Conservation (phyloP, 1,140 invertebrate species). For the Dendrolimus kikuchii region DNA sequence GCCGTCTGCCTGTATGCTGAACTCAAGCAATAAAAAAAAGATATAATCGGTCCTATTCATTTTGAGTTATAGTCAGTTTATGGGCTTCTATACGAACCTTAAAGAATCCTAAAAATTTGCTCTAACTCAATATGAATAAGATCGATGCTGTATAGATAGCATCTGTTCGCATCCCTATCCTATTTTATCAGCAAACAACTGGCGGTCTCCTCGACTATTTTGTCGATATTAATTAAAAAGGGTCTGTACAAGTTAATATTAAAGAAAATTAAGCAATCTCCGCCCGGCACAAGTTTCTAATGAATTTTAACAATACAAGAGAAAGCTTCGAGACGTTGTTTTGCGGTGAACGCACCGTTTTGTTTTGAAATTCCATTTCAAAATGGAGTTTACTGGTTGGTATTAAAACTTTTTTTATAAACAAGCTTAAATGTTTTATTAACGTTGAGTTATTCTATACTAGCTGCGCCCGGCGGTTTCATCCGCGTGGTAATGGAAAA, state of each 20-base stretch:
- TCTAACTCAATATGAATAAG: constrained; percentile 3
- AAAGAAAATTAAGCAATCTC: constrained; percentile 71
- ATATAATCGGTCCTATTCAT: not conserved
- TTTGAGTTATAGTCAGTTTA: not conserved
- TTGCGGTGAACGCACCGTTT: constrained; percentile 8
- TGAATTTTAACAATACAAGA: constrained; percentile 58
- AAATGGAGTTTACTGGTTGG: too few species aligned
- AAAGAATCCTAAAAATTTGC: too few species aligned
- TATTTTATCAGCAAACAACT: constrained; percentile 44
- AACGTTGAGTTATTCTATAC: too few species aligned
- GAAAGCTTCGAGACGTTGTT: constrained; percentile 12
- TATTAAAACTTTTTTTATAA: too few species aligned
- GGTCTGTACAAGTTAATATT: constrained; percentile 67
- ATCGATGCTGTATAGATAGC: constrained; percentile 4
- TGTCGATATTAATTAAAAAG: constrained; percentile 72
- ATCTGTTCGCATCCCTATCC: constrained; percentile 32
- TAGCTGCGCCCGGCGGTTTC: too few species aligned
- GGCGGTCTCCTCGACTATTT: constrained; percentile 61
- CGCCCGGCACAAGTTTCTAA: constrained; percentile 43
- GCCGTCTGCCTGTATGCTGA: too few species aligned
- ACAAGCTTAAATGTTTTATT: too few species aligned
- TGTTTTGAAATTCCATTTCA: not conserved
- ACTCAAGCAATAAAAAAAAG: too few species aligned
- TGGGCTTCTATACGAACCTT: too few species aligned
- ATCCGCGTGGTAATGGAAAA: too few species aligned